Evolutionary conservation across 1,140 invertebrate species (phyloP).

Genomic region (Anoplophora glabripennis): DNA sequence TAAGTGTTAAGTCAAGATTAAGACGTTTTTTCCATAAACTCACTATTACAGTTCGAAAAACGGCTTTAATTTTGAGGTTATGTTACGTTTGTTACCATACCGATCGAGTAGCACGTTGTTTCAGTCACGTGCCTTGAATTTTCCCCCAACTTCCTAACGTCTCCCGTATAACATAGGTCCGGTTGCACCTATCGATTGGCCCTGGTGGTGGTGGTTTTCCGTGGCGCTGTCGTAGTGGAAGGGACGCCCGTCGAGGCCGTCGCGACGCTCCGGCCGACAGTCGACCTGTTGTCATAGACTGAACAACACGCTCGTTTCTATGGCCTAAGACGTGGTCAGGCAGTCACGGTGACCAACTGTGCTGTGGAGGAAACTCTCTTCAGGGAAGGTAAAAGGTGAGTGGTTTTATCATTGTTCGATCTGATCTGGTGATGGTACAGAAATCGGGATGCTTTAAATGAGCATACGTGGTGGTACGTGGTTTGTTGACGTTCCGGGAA

Average conservation of each 20-base stretch:
- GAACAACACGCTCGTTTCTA: conserved; percentile 17
- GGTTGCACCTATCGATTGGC: conserved; percentile 15
- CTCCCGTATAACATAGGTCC: background rate
- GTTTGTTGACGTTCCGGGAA: no score
- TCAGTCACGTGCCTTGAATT: no score
- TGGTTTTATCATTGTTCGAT: background rate
- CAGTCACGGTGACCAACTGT: background rate
- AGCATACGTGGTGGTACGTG: no score
- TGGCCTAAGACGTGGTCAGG: conserved; percentile 24
- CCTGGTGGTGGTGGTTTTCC: background rate
- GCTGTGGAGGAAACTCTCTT: background rate
- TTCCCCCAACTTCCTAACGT: background rate
- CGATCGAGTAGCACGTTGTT: no score
- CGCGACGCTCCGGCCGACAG: conserved; percentile 21
- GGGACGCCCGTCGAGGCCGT: conserved; percentile 20
- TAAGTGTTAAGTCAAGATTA: no score
- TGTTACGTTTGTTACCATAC: no score
- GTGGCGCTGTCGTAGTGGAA: conserved; percentile 17
- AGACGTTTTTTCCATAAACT: no score
- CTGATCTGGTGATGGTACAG: background rate
- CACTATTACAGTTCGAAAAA: no score
- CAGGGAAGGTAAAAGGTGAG: background rate
- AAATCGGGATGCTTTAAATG: no score
- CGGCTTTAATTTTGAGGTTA: no score
- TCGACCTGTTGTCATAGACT: conserved; percentile 34